These are phyloP conservation scores for Takifugu flavidus DNA, from an alignment of 2,113 vertebrate genomes.

Conservation along the genomic window DNA sequence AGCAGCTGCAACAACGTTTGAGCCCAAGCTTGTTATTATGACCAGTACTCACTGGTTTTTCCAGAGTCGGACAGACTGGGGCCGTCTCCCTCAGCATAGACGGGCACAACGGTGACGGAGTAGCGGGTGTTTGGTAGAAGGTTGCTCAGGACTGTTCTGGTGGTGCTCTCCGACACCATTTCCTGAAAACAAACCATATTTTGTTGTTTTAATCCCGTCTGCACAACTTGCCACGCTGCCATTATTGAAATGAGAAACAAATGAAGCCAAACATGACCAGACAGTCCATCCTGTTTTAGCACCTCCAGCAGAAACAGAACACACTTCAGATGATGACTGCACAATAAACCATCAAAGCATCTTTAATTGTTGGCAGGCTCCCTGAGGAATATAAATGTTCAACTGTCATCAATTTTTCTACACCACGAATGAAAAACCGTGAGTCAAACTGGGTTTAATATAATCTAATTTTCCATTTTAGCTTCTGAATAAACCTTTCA, in stretches of 20 bases:
- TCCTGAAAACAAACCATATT: conserved; percentile 66
- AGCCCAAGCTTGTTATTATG: not conserved
- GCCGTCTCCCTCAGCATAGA: conserved; percentile 90
- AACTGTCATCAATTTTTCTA: no score
- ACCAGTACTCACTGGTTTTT: conserved; percentile 84
- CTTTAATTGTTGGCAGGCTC: no score
- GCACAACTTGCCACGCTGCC: no score
- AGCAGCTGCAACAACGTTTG: not conserved
- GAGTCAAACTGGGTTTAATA: no score
- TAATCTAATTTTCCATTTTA: no score
- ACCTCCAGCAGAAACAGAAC: no score
- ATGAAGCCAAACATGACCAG: no score
- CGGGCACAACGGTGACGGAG: conserved; percentile 85
- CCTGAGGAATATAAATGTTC: no score
- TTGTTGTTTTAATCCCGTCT: no score
- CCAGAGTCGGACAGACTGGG: conserved; percentile 82
- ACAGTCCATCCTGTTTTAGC: no score
- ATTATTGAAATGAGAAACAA: no score
- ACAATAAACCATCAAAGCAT: not conserved
- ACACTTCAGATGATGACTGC: not conserved
- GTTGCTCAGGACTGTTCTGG: conserved; percentile 80
- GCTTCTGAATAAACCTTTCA: not conserved
- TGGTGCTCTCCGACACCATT: conserved; percentile 90
- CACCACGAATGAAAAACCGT: no score
- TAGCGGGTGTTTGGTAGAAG: conserved; percentile 86